phyloP scores from a whole-genome alignment of 2,113 vertebrate genomes.

The Indicator indicator region DNA sequence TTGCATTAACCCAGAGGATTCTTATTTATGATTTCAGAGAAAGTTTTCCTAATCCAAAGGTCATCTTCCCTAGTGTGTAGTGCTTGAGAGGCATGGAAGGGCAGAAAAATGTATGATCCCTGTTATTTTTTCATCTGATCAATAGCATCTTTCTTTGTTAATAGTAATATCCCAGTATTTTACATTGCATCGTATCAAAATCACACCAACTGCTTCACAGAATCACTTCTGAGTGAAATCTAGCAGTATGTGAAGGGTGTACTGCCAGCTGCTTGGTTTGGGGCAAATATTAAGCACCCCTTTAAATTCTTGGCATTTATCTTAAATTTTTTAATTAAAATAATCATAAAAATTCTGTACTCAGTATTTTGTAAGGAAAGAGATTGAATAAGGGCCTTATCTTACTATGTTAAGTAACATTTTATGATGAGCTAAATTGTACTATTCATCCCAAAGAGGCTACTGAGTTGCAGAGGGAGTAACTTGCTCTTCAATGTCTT shows the following conservation, averaged over 20 bases:
- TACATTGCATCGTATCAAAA: neutral
- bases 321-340: neutral
- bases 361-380: neutral
- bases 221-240: neutral
- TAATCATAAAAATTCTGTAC: neutral
- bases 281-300: neutral
- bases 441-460: neutral
- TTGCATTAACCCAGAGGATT: conserved; percentile 28
- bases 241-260: neutral
- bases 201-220: neutral
- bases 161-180: neutral
- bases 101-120: neutral
- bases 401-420: neutral
- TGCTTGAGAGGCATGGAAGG: neutral
- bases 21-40: conserved; percentile 16
- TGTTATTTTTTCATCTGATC: conserved; percentile 15
- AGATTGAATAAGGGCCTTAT: neutral
- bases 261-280: neutral
- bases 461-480: neutral
- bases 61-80: neutral
- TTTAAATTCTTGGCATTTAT: conserved; percentile 6
- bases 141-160: neutral
- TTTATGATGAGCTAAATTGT: conserved; percentile 4
- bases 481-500: neutral
- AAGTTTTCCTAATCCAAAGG: neutral